Evolutionary conservation across 2,113 vertebrate genomes (phyloP).

Genomic region (Gadus chalcogrammus): DNA sequence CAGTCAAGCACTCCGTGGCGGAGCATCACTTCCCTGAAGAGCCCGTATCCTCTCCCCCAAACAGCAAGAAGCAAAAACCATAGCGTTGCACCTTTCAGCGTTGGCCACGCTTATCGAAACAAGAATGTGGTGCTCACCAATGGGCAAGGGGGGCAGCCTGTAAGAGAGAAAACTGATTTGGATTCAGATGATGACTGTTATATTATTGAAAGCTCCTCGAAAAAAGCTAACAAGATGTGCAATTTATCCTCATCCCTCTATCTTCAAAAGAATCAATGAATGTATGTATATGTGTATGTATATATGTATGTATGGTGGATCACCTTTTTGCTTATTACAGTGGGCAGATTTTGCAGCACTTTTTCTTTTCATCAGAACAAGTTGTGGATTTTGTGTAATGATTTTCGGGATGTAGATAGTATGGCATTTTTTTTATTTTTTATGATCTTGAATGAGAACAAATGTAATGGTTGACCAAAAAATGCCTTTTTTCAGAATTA

Average conservation of each 20-base stretch:
- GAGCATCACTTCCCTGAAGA: background rate
- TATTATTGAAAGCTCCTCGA: conserved; percentile 55
- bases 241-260: too few relatives aligned
- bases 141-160: background rate
- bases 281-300: too few relatives aligned
- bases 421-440: conserved; percentile 20
- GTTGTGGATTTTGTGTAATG: too few relatives aligned
- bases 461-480: conserved; percentile 22
- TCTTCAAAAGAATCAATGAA: too few relatives aligned
- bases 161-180: conserved; percentile 11
- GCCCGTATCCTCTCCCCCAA: conserved; percentile 12
- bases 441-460: conserved; percentile 37
- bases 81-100: background rate
- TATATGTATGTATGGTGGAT: too few relatives aligned
- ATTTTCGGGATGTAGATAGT: conserved; percentile 4
- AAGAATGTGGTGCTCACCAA: conserved; percentile 22
- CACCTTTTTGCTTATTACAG: too few relatives aligned
- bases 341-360: too few relatives aligned
- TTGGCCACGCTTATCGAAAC: background rate
- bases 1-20: conserved; percentile 12
- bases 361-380: too few relatives aligned
- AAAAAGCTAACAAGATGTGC: conserved; percentile 51
- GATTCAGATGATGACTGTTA: conserved; percentile 62
- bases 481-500: conserved; percentile 34
- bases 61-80: background rate